phyloP scores from a whole-genome alignment of 2,113 vertebrate species.

The Notothenia rossii region DNA sequence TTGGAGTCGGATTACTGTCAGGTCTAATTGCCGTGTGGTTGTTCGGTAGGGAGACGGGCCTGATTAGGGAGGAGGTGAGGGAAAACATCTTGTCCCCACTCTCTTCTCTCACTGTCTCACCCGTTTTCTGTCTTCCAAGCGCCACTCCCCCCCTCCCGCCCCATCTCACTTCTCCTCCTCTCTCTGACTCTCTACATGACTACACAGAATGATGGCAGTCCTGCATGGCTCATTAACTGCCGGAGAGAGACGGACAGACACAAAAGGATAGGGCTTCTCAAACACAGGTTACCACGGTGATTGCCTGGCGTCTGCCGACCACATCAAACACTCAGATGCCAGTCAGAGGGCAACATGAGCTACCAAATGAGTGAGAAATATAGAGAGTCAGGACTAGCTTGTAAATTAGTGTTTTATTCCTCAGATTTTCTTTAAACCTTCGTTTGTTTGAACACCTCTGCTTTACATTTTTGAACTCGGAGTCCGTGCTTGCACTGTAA shows the following conservation, averaged over 20 bases:
- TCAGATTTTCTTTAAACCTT: conserved; percentile 15
- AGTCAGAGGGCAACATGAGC: conserved; percentile 89
- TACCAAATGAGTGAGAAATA: conserved; percentile 86
- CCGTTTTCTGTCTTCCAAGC: conserved; percentile 53
- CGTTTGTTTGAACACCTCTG: conserved; percentile 15
- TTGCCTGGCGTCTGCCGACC: conserved; percentile 88
- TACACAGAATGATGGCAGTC: conserved; percentile 67
- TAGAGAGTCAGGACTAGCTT: conserved; percentile 57
- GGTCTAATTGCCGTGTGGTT: conserved; percentile 93
- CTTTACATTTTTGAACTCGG: conserved; percentile 1
- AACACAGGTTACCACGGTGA: conserved; percentile 87
- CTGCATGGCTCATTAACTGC: conserved; percentile 71
- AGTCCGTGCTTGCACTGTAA: conserved; percentile 10
- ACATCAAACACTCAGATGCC: conserved; percentile 93
- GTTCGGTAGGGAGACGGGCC: conserved; percentile 92
- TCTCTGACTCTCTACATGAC: conserved; percentile 61
- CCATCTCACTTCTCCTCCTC: too few species aligned
- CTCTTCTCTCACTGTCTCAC: conserved; percentile 73
- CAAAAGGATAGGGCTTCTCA: conserved; percentile 80
- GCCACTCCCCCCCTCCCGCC: too few species aligned
- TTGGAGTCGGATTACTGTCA: conserved; percentile 90
- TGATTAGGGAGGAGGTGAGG: conserved; percentile 93
- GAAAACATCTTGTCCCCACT: conserved; percentile 89
- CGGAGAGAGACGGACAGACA: conserved; percentile 60
- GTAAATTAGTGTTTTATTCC: conserved; percentile 16